Evolutionary conservation across 1,140 invertebrate species (phyloP).

Genomic region (Drosophila ambigua): DNA sequence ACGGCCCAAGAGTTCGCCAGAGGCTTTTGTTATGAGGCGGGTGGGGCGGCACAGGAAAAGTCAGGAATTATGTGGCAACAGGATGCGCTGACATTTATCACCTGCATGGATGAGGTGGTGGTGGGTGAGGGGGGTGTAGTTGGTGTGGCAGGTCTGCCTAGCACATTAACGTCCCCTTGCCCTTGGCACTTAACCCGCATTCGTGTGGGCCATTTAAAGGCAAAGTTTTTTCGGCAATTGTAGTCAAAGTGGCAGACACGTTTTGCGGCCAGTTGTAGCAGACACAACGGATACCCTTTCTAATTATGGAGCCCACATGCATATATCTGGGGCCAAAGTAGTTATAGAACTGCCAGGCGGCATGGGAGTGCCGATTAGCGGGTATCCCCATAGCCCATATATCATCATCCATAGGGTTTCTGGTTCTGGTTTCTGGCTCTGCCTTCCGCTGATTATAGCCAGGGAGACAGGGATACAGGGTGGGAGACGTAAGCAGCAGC

Average conservation of each 20-base stretch:
- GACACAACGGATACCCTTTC: background rate
- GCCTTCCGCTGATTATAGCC: too few species aligned
- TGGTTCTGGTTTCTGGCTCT: too few species aligned
- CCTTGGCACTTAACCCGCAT: constrained; percentile 7
- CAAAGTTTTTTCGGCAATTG: constrained; percentile 37
- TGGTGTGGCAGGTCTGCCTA: background rate
- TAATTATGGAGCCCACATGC: too few species aligned
- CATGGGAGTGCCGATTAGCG: too few species aligned
- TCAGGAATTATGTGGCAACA: constrained; percentile 72
- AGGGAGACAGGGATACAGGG: too few species aligned
- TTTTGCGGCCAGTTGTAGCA: constrained; percentile 42
- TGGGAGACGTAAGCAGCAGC: too few species aligned
- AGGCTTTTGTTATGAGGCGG: constrained; percentile 8
- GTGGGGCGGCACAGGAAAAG: constrained; percentile 32
- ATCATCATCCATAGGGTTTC: too few species aligned
- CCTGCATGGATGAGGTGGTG: constrained; percentile 31
- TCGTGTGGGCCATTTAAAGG: constrained; percentile 27
- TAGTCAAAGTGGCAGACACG: constrained; percentile 13
- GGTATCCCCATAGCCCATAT: too few species aligned
- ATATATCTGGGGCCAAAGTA: too few species aligned
- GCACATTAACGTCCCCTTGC: background rate
- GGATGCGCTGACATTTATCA: constrained; percentile 77
- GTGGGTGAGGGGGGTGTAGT: background rate
- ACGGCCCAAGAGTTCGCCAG: constrained; percentile 1
- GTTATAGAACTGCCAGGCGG: too few species aligned